Percentiles rank a stretch among this genome's conserved stretches.
These are phyloP conservation scores for Caradrina kadenii DNA, from an alignment of 2,888 invertebrate genomes.

Conservation along the genomic window DNA sequence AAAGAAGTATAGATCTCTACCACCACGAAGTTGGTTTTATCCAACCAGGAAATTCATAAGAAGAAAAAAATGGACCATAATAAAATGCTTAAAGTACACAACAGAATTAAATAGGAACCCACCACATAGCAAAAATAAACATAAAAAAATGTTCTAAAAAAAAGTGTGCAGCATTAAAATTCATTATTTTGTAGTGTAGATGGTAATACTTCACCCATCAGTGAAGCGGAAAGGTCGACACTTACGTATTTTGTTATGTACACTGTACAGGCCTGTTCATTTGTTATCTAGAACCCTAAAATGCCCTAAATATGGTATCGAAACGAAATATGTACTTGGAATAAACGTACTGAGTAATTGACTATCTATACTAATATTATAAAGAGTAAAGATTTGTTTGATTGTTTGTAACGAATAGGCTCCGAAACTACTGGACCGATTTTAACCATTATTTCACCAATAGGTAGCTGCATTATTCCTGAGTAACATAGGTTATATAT, in stretches of 20 bases:
- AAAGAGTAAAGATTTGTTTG: too few species aligned
- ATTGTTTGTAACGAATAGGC: too few species aligned
- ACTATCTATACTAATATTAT: too few species aligned
- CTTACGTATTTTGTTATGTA: slow-evolving; percentile 12
- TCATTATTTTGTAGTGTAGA: slow-evolving; percentile 29
- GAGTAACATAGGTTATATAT: too few species aligned
- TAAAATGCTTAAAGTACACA: slow-evolving; percentile 20
- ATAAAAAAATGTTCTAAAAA: slow-evolving; percentile 37
- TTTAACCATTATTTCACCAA: too few species aligned
- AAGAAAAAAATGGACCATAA: slow-evolving; percentile 9
- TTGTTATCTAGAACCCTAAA: slow-evolving; percentile 2
- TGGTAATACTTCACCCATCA: neutral
- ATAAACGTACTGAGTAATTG: too few species aligned
- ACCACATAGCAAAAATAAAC: slow-evolving; percentile 20
- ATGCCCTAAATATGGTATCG: neutral
- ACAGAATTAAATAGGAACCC: slow-evolving; percentile 38
- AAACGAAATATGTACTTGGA: neutral
- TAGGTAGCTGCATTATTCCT: too few species aligned
- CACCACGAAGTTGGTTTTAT: too few species aligned
- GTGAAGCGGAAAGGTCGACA: slow-evolving; percentile 27
- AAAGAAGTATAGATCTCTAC: too few species aligned
- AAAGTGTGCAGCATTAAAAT: slow-evolving; percentile 41
- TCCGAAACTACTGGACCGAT: too few species aligned
- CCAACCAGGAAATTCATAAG: neutral
- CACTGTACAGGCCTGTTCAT: slow-evolving; percentile 6